These are phyloP conservation scores for Agrotis ipsilon DNA, from an alignment of 2,888 invertebrate species.

Conservation along the genomic window DNA sequence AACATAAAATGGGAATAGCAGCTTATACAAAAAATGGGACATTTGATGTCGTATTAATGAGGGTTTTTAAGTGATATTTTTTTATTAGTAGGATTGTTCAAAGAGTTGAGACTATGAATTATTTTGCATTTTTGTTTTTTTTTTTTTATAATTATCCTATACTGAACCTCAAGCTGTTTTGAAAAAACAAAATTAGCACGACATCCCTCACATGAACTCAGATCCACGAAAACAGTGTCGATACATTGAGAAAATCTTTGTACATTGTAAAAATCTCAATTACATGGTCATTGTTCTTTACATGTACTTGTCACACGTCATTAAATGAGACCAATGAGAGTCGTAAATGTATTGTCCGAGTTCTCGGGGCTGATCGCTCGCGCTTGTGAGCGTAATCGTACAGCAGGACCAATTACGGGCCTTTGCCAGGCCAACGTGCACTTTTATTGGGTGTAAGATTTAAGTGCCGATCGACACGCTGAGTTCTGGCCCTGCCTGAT, in stretches of 20 bases:
- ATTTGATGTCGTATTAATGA: background rate
- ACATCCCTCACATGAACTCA: conserved; percentile 11
- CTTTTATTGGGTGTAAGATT: conserved; percentile 91
- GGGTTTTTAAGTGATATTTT: background rate
- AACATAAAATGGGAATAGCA: background rate
- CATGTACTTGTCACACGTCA: conserved; percentile 86
- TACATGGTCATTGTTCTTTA: conserved; percentile 85
- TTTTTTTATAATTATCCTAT: background rate
- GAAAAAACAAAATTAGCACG: conserved; percentile 16
- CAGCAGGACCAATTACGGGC: conserved; percentile 88
- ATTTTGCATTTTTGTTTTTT: background rate
- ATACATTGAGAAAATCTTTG: conserved; percentile 68
- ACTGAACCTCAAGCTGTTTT: background rate
- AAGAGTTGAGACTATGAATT: background rate
- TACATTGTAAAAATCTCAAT: conserved; percentile 85
- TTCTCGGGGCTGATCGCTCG: conserved; percentile 69
- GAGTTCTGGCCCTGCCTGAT: conserved; percentile 81
- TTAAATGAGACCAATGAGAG: conserved; percentile 88
- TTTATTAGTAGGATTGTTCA: background rate
- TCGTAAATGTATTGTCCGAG: conserved; percentile 85
- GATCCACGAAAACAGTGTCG: background rate
- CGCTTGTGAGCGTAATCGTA: conserved; percentile 78
- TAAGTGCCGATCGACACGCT: conserved; percentile 89
- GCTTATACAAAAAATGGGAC: background rate
- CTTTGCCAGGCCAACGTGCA: conserved; percentile 82